Percentiles rank a stretch among this genome's conserved stretches.
phyloP scores from a whole-genome alignment of 2,888 invertebrate species.

The Ophion ventricosus region DNA sequence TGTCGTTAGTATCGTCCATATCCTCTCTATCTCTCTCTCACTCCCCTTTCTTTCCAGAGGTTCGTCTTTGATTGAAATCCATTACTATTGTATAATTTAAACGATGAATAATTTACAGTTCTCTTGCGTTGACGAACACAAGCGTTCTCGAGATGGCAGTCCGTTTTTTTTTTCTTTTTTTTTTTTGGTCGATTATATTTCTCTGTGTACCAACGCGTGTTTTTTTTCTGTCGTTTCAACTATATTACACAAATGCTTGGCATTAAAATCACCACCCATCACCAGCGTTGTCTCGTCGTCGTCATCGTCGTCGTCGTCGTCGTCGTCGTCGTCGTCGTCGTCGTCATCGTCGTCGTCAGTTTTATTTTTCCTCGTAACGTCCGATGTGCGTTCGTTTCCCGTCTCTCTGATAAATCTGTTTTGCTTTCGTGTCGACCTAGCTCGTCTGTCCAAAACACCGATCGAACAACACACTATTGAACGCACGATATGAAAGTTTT shows the following conservation, averaged over 20 bases:
- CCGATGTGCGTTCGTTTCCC: conserved; percentile 3
- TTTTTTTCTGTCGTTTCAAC: conserved; percentile 56
- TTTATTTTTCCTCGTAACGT: conserved; percentile 14
- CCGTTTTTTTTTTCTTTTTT: conserved; percentile 32
- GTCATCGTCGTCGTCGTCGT: conserved; percentile 40
- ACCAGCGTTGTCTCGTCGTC: conserved; percentile 27
- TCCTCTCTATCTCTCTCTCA: conserved; percentile 21
- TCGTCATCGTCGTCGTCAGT: conserved; percentile 34
- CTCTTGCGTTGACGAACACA: conserved; percentile 73
- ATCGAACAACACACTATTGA: conserved; percentile 15
- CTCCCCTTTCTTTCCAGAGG: conserved; percentile 18
- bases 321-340: conserved; percentile 28
- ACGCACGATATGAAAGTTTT: conserved; percentile 17
- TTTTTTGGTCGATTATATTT: conserved; percentile 32
- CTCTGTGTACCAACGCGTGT: conserved; percentile 30
- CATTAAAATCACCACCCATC: conserved; percentile 62
- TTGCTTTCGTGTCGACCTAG: background rate
- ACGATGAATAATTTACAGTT: conserved; percentile 80
- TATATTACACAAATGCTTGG: conserved; percentile 77
- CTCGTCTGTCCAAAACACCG: background rate
- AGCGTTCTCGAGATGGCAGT: conserved; percentile 76
- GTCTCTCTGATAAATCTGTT: background rate
- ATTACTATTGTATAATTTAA: conserved; percentile 78
- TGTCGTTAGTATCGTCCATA: background rate
- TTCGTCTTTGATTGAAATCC: conserved; percentile 58